Conservation (phyloP, 2,888 invertebrate genomes). For the Hanleya hanleyi region DNA sequence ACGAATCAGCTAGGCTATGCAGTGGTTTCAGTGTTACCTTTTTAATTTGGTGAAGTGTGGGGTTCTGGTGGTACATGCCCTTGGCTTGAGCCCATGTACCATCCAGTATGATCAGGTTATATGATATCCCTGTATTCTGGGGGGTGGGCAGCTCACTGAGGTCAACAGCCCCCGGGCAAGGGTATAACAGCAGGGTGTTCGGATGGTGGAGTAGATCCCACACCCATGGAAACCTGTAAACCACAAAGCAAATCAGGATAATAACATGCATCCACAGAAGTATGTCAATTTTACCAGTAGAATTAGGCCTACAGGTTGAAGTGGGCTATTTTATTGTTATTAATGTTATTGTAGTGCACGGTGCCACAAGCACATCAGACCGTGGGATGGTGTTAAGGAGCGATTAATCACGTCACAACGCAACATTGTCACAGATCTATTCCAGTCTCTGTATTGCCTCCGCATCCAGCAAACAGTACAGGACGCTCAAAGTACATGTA, state of each 20-base stretch:
- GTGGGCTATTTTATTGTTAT: no score
- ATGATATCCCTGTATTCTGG: slow-evolving; percentile 46
- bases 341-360: no score
- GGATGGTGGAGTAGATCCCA: slow-evolving; percentile 77
- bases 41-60: slow-evolving; percentile 82
- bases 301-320: no score
- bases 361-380: no score
- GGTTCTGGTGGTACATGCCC: slow-evolving; percentile 89
- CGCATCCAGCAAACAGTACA: no score
- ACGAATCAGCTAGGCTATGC: no score
- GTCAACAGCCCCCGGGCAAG: slow-evolving; percentile 77
- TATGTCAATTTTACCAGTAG: no score
- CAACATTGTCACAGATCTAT: no score
- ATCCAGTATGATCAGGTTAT: slow-evolving; percentile 88
- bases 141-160: slow-evolving; percentile 75
- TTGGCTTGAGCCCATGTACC: slow-evolving; percentile 98
- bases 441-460: no score
- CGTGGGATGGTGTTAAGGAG: no score
- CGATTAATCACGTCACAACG: not conserved
- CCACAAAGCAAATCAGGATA: not conserved
- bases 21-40: no score
- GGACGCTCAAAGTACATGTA: no score
- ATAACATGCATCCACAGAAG: not conserved
- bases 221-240: slow-evolving; percentile 46
- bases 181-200: slow-evolving; percentile 86